Percentiles rank a stretch among this genome's conserved stretches.
phyloP scores from a whole-genome alignment of 2,113 vertebrate species.

The Anhinga rufa region DNA sequence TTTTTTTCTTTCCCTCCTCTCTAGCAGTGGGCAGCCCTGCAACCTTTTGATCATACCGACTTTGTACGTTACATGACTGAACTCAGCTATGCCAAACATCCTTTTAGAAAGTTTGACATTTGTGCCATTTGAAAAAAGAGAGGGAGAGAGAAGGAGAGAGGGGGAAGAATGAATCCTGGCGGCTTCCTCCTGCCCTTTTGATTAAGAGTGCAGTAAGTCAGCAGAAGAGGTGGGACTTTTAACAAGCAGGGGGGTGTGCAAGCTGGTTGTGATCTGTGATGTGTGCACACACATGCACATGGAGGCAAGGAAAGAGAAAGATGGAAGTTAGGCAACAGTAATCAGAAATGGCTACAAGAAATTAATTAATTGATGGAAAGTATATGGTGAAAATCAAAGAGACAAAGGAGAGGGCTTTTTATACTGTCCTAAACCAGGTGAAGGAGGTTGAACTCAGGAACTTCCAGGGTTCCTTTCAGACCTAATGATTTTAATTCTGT shows the following conservation, averaged over 20 bases:
- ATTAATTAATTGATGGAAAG: conserved; percentile 56
- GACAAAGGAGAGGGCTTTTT: background rate
- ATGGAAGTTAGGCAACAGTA: conserved; percentile 56
- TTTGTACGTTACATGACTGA: conserved; percentile 74
- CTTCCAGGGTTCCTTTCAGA: background rate
- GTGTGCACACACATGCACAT: background rate
- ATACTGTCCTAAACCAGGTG: background rate
- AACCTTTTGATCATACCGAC: conserved; percentile 78
- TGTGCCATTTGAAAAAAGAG: conserved; percentile 71
- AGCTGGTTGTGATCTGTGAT: conserved; percentile 61
- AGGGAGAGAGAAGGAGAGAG: conserved; percentile 44
- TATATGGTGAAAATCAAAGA: conserved; percentile 41
- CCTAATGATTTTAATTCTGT: background rate
- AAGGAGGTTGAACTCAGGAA: background rate
- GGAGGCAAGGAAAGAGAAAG: conserved; percentile 12
- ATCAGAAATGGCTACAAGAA: conserved; percentile 58
- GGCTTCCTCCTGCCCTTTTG: conserved; percentile 77
- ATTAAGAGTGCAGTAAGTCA: conserved; percentile 76
- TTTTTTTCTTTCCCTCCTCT: conserved; percentile 66
- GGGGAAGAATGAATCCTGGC: conserved; percentile 69
- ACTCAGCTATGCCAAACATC: conserved; percentile 76
- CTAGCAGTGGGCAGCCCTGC: conserved; percentile 74
- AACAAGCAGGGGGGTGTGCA: conserved; percentile 60
- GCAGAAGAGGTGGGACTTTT: conserved; percentile 71
- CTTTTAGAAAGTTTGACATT: conserved; percentile 78